Evolutionary conservation across 2,113 vertebrate species (phyloP), one percentile per base, ranked within the genome.

Genomic region (Gallinago media): DNA sequence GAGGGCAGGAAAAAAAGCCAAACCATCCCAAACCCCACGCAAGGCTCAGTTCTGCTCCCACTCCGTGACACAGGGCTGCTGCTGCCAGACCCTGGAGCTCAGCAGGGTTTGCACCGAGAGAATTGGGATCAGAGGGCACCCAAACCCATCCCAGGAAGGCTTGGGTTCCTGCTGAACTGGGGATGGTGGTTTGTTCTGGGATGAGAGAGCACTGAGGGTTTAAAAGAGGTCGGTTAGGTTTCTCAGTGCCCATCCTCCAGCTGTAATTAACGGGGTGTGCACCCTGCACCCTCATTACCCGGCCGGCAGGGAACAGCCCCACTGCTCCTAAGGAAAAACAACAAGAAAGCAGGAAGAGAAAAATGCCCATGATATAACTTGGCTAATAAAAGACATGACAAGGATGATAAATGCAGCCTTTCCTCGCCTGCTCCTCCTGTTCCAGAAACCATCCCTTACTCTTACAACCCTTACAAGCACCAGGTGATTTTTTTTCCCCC

Each of bases 371-470:
- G 49, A 75, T 52, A 32, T 27, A 65, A 25, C 27, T 84, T 72
- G 7, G 50, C 50, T 87, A 93, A 96, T 94, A 62, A 91, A 94
- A 83, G 50, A 25, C 81, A 52, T 58, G 82, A 61, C 79, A 88
- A 78, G 72, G 56, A 68, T 80, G 93, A 96, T 27, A 86, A 88
- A 94, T 40, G 61, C 52, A 71, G 20, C 34, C 27, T 70, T 66
- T 77, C 72, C 67, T 56, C 8, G 0, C 44, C 79, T 73, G 58
- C 81, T 29, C 22, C 59, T 36, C 21, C 71, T 59, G 26, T 56
- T 77, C 79, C 63, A 96, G 74, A 91, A 79, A 12, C 25, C 67
- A 88, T 74, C 84, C 56, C 38, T 47, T 56, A 47, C 65, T 82
- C 63, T 22, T 47, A 47, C 46, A 47, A 21, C 46, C 46, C 46